A percentile compares a stretch with the other conserved stretches of the same genome.
These are phyloP conservation scores for Montipora capricornis DNA, from an alignment of 64 coral and sea anemone genomes.

Conservation along the genomic window DNA sequence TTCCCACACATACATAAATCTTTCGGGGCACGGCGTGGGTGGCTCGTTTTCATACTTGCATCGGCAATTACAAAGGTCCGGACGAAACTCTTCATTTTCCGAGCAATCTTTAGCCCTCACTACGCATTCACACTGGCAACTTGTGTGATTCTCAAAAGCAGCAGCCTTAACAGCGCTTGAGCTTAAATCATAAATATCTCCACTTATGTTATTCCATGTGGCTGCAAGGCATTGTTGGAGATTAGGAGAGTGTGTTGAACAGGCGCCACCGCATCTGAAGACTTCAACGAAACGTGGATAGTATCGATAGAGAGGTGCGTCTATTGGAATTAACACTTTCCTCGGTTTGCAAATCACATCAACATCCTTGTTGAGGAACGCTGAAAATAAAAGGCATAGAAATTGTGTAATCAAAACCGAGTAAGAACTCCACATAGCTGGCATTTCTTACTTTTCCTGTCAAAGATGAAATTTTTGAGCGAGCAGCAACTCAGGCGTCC, in stretches of 20 bases:
- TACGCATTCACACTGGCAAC: constrained; percentile 44
- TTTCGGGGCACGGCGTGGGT: not conserved
- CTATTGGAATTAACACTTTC: constrained; percentile 23
- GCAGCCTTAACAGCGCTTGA: not conserved
- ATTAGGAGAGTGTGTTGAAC: constrained; percentile 10
- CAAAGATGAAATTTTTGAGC: too few relatives aligned
- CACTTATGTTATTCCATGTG: not conserved
- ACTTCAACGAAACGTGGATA: constrained; percentile 56
- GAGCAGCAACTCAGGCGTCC: too few relatives aligned
- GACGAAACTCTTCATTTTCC: not conserved
- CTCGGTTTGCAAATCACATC: not conserved
- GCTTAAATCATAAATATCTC: constrained; percentile 7
- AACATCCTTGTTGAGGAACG: not conserved
- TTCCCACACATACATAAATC: constrained; percentile 19
- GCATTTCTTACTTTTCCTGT: too few relatives aligned
- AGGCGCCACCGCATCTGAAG: constrained; percentile 55
- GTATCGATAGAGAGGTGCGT: constrained; percentile 42
- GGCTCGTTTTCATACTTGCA: constrained; percentile 16
- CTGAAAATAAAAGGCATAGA: not conserved
- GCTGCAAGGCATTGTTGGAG: constrained; percentile 11
- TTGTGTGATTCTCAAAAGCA: constrained; percentile 46
- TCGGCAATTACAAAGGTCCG: not conserved
- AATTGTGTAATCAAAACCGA: too few relatives aligned
- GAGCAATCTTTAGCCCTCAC: constrained; percentile 3
- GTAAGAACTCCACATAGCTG: too few relatives aligned